Conservation (phyloP, 2,113 vertebrate genomes). For the Otolemur garnettii region DNA sequence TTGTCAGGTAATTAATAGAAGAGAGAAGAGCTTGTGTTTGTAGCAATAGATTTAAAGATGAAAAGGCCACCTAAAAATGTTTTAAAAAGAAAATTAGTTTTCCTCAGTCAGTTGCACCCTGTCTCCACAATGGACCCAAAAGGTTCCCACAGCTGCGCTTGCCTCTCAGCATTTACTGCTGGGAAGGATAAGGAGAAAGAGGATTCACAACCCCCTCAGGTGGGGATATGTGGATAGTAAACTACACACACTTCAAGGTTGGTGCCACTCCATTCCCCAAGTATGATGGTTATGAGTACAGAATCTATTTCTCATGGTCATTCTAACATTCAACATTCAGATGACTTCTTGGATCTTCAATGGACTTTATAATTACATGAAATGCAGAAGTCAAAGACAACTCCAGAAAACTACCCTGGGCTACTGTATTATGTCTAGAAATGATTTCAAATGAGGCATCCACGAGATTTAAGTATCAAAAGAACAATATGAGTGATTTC, state of each 20-base stretch:
- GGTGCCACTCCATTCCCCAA: background rate
- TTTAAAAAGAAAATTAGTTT: slow-evolving; percentile 59
- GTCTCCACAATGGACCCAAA: background rate
- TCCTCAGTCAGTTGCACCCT: background rate
- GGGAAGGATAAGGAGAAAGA: background rate
- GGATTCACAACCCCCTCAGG: background rate
- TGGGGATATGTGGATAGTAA: rapidly evolving
- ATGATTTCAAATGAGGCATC: slow-evolving; percentile 1
- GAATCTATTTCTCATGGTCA: background rate
- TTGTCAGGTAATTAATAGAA: slow-evolving; percentile 92
- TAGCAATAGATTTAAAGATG: slow-evolving; percentile 94
- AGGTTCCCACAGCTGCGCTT: background rate
- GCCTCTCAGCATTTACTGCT: background rate
- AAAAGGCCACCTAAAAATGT: slow-evolving; percentile 93
- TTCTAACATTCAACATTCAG: background rate
- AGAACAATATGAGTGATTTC: background rate
- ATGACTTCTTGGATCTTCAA: background rate
- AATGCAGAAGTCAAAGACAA: background rate
- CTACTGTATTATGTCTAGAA: background rate
- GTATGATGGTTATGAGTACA: background rate
- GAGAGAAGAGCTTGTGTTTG: slow-evolving; percentile 95
- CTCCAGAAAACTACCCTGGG: background rate
- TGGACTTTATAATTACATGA: background rate
- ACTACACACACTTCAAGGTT: background rate
- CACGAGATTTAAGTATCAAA: slow-evolving; percentile 9